A percentile compares a stretch with the other conserved stretches of the same genome.
These are phyloP conservation scores for Lepidothrix coronata DNA, from an alignment of 2,113 vertebrate species.

Conservation along the genomic window DNA sequence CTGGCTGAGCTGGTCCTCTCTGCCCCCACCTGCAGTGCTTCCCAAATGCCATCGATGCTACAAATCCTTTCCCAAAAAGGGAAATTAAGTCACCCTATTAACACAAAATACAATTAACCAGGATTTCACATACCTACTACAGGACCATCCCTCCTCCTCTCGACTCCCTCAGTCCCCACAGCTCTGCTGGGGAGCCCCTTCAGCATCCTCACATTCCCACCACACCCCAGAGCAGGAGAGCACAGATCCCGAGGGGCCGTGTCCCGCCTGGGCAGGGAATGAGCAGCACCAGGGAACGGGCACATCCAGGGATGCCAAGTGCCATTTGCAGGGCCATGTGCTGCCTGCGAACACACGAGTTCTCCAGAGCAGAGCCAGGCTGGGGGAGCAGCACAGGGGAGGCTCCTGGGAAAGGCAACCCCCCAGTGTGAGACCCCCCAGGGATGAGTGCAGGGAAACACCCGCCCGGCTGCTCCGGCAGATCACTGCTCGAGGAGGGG, in stretches of 20 bases:
- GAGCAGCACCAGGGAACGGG: rapidly evolving
- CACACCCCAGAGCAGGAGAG: rapidly evolving
- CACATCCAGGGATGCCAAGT: rapidly evolving
- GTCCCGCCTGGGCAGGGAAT: rapidly evolving
- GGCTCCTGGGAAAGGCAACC: neutral
- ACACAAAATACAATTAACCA: neutral
- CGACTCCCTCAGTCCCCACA: rapidly evolving
- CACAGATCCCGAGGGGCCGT: rapidly evolving
- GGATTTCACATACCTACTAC: neutral
- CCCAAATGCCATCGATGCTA: rapidly evolving
- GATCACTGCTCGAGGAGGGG: neutral
- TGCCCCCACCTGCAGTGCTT: neutral
- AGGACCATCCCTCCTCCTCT: neutral
- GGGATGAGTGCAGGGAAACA: rapidly evolving
- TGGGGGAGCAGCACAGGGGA: neutral
- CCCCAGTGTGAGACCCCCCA: rapidly evolving
- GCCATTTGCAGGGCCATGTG: rapidly evolving
- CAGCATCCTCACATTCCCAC: neutral
- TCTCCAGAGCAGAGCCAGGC: neutral
- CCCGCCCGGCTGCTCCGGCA: rapidly evolving
- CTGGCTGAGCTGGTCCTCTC: neutral
- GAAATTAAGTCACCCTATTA: neutral
- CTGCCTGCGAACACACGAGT: rapidly evolving
- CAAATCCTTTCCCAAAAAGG: neutral
- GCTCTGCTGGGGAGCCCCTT: neutral